Evolutionary conservation across 2,888 invertebrate genomes (phyloP), one percentile per base, ranked within the genome.

Genomic region (Calliphora vomitoria): DNA sequence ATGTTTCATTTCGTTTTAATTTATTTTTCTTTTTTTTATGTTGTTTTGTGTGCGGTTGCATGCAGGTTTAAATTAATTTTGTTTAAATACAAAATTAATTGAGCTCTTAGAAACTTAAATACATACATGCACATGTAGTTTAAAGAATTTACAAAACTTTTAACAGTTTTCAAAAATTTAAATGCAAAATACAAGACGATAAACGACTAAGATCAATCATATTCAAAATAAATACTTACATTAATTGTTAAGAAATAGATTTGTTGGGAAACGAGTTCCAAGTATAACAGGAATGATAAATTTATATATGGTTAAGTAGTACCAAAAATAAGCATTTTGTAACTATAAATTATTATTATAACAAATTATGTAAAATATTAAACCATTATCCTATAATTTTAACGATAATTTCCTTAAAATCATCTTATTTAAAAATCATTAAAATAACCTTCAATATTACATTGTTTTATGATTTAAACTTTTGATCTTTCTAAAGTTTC

Each of bases 401-500:
- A 6, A 35, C 4, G 4, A 6, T 6, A 44, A 44, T 44, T 44
- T 44, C 3, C 44, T 44, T 44, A 8, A 44, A 11, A 44, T 44
- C 0, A n/a, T 50, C n/a, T n/a, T 13, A 15, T n/a, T n/a, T 50
- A 3, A 50, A 50, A 50, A 50, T 1, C 15, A 55, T 20, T 55
- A 10, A 6, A 55, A 55, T 4, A 20, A 55, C 69, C 81, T 81
- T 72, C 38, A 64, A 53, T n/a, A 72, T 62, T 31, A 62, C 3
- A 50, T 64, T 35, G 1, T 20, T 53, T n/a, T 15, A 53, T 55
- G 8, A 60, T 11, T 41, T 41, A 76, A 69, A 69, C 25, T 60
- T 75, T 71, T 76, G 41, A 83, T 78, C 64, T 83, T 71, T 78
- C 35, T 15, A 35, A 55, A 78, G 47, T 83, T 83, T 47, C 15